Evolutionary conservation across 2,888 invertebrate genomes (phyloP).

Genomic region (Macrosiphum euphorbiae): DNA sequence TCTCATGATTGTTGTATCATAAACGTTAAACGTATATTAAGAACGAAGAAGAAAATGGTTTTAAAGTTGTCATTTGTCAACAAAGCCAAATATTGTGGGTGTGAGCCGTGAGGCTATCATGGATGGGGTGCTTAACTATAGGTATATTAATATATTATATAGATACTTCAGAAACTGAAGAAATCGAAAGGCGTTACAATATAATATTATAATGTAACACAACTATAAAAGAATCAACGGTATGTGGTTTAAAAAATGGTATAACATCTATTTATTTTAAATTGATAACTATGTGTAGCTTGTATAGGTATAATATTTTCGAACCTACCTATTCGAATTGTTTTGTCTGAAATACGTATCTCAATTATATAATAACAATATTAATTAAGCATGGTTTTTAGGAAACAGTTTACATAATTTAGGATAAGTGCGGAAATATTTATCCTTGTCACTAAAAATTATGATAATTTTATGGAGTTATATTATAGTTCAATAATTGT

Average conservation of each 20-base stretch:
- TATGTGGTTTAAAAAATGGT: background rate
- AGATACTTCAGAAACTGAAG: constrained; percentile 4
- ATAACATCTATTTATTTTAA: background rate
- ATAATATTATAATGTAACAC: background rate
- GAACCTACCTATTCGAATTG: background rate
- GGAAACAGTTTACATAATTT: background rate
- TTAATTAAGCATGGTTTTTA: background rate
- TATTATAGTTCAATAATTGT: background rate
- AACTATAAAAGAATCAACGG: background rate
- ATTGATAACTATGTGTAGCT: background rate
- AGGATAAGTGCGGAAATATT: background rate
- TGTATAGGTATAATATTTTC: background rate
- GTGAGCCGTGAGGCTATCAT: background rate
- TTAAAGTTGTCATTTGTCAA: background rate
- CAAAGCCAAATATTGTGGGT: background rate
- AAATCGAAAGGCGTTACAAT: background rate
- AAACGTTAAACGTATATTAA: background rate
- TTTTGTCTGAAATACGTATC: background rate
- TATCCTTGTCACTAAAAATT: background rate
- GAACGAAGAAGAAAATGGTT: background rate
- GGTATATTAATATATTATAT: background rate
- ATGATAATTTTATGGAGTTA: background rate
- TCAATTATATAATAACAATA: background rate
- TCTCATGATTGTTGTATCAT: background rate
- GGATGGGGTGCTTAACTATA: background rate